Percentiles rank a stretch among this genome's conserved stretches.
Evolutionary conservation across 2,113 vertebrate genomes (phyloP).

Genomic region (Perognathus longimembris): DNA sequence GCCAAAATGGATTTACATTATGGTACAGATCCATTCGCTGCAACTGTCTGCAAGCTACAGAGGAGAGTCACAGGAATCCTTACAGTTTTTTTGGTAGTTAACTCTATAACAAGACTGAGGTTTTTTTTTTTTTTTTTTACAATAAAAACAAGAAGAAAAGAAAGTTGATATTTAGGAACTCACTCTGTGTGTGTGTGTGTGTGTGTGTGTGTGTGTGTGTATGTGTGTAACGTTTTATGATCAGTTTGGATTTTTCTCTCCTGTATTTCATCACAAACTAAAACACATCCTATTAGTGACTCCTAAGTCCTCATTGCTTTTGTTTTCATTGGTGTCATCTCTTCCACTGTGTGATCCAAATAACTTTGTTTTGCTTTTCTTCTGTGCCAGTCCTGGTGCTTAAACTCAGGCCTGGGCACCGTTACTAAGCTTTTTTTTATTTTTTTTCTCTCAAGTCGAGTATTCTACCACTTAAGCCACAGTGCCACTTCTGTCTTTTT

Average conservation of each 20-base stretch:
- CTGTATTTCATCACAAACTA: neutral
- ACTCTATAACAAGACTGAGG: neutral
- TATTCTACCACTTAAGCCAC: no score
- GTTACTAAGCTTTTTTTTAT: no score
- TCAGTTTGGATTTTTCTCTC: neutral
- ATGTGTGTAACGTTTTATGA: neutral
- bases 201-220: no score
- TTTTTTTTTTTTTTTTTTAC: neutral
- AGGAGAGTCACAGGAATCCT: fast-evolving
- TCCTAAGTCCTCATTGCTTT: neutral
- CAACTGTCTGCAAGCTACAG: neutral
- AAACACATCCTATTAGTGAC: neutral
- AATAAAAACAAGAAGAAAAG: no score
- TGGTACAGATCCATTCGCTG: no score
- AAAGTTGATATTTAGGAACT: neutral
- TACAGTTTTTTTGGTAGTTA: neutral
- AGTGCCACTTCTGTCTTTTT: no score
- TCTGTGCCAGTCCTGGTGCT: neutral
- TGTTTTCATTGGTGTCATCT: neutral
- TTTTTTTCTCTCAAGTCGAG: no score
- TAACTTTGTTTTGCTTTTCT: neutral
- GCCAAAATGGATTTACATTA: neutral
- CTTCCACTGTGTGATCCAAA: neutral
- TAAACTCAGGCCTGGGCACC: no score
- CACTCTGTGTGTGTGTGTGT: no score